Base-by-base conservation (phyloP, 1,140 invertebrate species). In the Drosophila eugracilis region DNA sequence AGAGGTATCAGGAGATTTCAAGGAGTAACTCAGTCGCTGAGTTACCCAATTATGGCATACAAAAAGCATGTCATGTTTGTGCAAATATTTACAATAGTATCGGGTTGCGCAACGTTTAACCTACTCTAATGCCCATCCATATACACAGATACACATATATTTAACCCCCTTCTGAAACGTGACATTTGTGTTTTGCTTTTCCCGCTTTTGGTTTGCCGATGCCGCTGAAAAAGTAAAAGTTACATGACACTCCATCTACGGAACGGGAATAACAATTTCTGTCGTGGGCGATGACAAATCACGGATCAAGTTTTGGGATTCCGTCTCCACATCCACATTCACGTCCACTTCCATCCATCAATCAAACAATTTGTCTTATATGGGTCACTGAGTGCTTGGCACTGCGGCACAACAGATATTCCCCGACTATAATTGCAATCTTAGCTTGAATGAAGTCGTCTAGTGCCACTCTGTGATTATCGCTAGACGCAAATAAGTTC, bases 161-260 rank as follows among this genome's bases (percentile, higher is more conserved):
- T 21, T 17, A 7, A 15, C 15, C 28, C 42, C 19, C 24, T 21
- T 54, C 14, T 10, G 9, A 67, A 66, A 67, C 63, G 63, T 81
- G 78, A 81, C 78, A 77, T 57, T 81, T 42, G 39, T 32, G 57
- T 73, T 72, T 81, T 77, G 59, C 37, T 77, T 76, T 26, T 34
- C 21, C 63, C 44, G 26, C 37, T 54, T 74, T 49, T 26, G 7
- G 44, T 59, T 21, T n/a, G 19, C 22, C 10, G 34, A 42, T 60
- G 48, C 39, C 60, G 39, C 67, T 30, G 53, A 66, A 77, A 80
- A 86, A 85, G 81, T 85, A 85, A 85, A 81, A 85, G 81, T 85
- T 86, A 85, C 73, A 85, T 81, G 81, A 85, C 81, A 44, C 47
- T 62, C 70, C 60, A 39, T 65, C 45, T 72, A 57, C 41, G 55